These are phyloP conservation scores for Hemitrygon akajei DNA, from an alignment of 2,797 vertebrate species.

Conservation along the genomic window DNA sequence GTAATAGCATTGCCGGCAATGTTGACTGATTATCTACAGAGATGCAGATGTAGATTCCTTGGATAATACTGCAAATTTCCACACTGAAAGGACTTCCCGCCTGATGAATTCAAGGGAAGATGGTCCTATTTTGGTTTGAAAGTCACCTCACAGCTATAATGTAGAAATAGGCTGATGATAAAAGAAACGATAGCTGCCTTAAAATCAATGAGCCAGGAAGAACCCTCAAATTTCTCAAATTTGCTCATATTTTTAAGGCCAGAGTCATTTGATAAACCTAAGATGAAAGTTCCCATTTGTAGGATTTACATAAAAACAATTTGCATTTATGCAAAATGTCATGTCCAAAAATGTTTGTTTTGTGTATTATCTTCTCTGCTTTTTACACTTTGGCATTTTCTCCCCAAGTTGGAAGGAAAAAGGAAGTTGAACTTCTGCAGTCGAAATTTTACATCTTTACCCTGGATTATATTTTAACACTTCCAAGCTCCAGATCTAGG, in stretches of 20 bases:
- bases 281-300: neutral
- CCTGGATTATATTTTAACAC: neutral
- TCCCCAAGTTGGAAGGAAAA: too few relatives aligned
- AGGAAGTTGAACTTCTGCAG: too few relatives aligned
- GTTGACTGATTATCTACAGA: neutral
- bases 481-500: neutral
- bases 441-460: neutral
- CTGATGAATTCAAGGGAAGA: neutral
- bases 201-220: too few relatives aligned
- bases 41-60: neutral
- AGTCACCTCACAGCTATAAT: neutral
- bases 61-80: neutral
- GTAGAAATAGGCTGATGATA: neutral
- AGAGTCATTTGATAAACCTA: neutral
- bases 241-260: neutral
- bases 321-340: too few relatives aligned
- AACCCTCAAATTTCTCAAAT: too few relatives aligned
- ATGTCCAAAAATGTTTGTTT: neutral
- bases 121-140: neutral
- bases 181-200: neutral
- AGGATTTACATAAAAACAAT: neutral
- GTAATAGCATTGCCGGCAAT: neutral
- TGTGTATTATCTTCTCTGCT: neutral
- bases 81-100: neutral
- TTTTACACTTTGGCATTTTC: too few relatives aligned